Percentiles rank a stretch among this genome's conserved stretches.
These are phyloP conservation scores for Polydrusus cervinus DNA, from an alignment of 2,888 invertebrate genomes.

Conservation along the genomic window DNA sequence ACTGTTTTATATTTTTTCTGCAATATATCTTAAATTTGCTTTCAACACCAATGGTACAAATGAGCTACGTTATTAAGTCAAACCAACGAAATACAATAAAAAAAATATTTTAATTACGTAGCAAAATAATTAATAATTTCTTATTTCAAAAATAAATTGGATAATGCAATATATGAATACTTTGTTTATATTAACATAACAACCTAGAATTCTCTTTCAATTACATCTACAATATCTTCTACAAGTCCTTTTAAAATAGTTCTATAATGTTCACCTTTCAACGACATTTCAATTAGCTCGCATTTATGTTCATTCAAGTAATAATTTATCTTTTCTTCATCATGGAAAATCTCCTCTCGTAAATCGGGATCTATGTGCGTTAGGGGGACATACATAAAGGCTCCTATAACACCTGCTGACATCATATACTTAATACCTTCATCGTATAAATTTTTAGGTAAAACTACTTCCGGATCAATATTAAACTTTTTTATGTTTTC, in stretches of 20 bases:
- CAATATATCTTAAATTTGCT: too few species aligned
- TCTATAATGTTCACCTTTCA: conserved; percentile 38
- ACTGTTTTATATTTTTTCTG: too few species aligned
- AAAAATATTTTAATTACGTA: too few species aligned
- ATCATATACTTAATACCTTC: conserved; percentile 13
- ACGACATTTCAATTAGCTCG: conserved; percentile 38
- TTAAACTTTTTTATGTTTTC: conserved; percentile 18
- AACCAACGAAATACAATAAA: too few species aligned
- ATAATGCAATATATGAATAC: too few species aligned
- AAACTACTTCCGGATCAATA: conserved; percentile 25
- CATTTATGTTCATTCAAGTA: conserved; percentile 25
- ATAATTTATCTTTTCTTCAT: conserved; percentile 32
- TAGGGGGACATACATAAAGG: conserved; percentile 24
- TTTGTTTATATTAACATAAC: neutral
- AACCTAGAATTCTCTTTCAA: neutral
- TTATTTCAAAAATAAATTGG: too few species aligned
- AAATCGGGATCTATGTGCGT: conserved; percentile 34
- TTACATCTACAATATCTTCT: conserved; percentile 34
- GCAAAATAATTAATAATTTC: too few species aligned
- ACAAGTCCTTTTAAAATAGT: conserved; percentile 28
- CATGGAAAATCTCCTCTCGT: conserved; percentile 31
- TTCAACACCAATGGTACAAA: too few species aligned
- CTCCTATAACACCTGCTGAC: neutral
- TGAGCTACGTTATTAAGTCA: too few species aligned
- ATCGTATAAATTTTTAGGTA: conserved; percentile 29